Evolutionary conservation across 2,888 invertebrate species (phyloP).

Genomic region (Ichneumon xanthorius): DNA sequence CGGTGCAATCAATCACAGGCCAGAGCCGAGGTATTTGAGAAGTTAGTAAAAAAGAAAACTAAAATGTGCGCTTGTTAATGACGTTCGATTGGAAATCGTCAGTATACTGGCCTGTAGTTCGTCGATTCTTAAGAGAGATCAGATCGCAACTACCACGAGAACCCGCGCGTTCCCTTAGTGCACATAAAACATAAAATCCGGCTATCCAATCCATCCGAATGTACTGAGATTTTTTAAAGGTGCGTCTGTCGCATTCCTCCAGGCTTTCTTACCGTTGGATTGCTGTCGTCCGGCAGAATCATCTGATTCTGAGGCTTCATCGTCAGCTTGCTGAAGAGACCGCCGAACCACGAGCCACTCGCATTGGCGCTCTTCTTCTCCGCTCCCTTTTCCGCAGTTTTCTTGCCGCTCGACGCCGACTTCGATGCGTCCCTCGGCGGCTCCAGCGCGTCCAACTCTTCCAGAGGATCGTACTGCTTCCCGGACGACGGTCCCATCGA

Average conservation of each 20-base stretch:
- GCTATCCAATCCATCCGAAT: constrained; percentile 27
- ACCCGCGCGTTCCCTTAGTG: constrained; percentile 80
- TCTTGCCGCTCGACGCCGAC: constrained; percentile 68
- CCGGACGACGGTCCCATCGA: constrained; percentile 81
- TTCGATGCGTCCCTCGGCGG: constrained; percentile 73
- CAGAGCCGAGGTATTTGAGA: constrained; percentile 2
- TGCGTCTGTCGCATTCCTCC: not conserved
- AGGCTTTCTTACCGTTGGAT: constrained; percentile 91
- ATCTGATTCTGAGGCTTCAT: constrained; percentile 96
- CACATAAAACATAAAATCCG: constrained; percentile 76
- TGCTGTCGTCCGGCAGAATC: constrained; percentile 97
- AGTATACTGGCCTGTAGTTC: constrained; percentile 79
- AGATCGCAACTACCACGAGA: constrained; percentile 79
- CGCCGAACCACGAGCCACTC: constrained; percentile 92
- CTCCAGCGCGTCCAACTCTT: constrained; percentile 83
- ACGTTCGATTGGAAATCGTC: constrained; percentile 54
- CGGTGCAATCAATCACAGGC: constrained; percentile 5
- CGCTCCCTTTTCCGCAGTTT: constrained; percentile 75
- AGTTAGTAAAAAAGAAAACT: constrained; percentile 35
- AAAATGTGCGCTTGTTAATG: constrained; percentile 42
- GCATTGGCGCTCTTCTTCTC: constrained; percentile 82
- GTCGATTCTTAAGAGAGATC: constrained; percentile 72
- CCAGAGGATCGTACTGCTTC: constrained; percentile 83
- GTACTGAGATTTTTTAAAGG: constrained; percentile 32
- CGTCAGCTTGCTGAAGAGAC: constrained; percentile 93